Evolutionary conservation across 2,797 vertebrate genomes (phyloP), one percentile per base, ranked within the genome.

Genomic region (Lates japonicus): DNA sequence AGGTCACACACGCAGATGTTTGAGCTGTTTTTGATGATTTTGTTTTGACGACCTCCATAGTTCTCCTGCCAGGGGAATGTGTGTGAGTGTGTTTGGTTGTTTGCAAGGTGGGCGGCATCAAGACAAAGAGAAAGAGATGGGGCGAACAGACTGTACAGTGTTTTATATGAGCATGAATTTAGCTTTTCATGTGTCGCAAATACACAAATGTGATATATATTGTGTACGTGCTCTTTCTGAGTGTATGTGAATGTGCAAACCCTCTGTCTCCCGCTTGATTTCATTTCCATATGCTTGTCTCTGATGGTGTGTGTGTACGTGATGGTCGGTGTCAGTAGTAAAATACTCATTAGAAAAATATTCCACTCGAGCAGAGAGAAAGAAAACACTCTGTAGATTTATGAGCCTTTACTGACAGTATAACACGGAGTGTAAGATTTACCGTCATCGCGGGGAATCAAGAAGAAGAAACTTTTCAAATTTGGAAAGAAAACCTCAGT

Each of bases 331-430:
- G 49, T 74, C 64, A 68, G 72, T 78, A 86, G 87, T 89, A 87
- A 91, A 89, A 82, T 73, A 65, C 61, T 85, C 74, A 84, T 91
- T 92, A 84, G 76, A 89, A 81, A 91, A 88, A 86, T 90, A 73
- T 88, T 92, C 83, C 76, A 78, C n/a, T 87, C 25, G 77, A 82
- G 85, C 81, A 78, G 25, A 88, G 85, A 55, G 59, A 92, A 86
- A 85, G 85, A 90, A 92, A 92, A 88, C 81, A 87, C 9, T 33
- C 61, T 22, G 65, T 77, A 72, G 86, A 88, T 91, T 90, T 82
- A 87, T 83, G 60, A n/a, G n/a, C n/a, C n/a, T n/a, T n/a, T n/a
- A n/a, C n/a, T n/a, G n/a, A n/a, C 81, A 13, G 66, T 58, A 20
- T 66, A 52, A 80, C 61, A 84, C n/a, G 65, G 71, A 68, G 46